Evolutionary conservation across 1,140 invertebrate genomes (phyloP), one percentile per base, ranked within the genome.

Genomic region (Glossosoma conforme): DNA sequence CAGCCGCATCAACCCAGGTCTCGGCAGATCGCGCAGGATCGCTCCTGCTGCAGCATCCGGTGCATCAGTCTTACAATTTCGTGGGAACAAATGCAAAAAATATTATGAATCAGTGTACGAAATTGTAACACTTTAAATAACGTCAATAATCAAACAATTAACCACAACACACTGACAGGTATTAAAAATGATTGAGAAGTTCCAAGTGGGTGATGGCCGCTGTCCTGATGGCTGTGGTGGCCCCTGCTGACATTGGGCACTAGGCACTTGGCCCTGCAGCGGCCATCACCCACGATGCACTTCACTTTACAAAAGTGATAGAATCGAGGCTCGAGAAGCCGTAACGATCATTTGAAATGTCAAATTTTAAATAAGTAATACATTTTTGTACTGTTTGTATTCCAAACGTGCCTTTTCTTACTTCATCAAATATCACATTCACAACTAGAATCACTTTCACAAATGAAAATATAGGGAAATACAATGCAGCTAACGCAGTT

Each of bases 381-480:
- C 56, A 53, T 50, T 53, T 58, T 58, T 58, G 56, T 58, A 58
- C 56, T 58, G 56, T 57, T 57, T 46, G 40, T 47, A 49, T 52
- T 47, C 43, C 51, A 46, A 52, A 52, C 51, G 35, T 35, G 35
- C 51, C 22, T 32, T 50, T 51, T 44, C 51, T 46, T 41, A 40
- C 43, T 24, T 46, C 24, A 41, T 40, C 51, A 45, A 40, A 52
- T 52, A 45, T 52, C 51, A 52, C 51, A 46, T 52, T 44, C 51
- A 44, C 51, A 46, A 24, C 32, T 13, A 38, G 33, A 30, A 48
- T 41, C 46, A 48, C 46, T 41, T 48, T 22, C 46, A 48, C 46
- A 17, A 41, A 28, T 36, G 35, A 30, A 25, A 40, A 48, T 14
- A 38, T 19, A 32, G 25, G 17, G 46, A 33, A 40, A 48, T 36